A percentile compares a stretch with the other conserved stretches of the same genome.
Evolutionary conservation across 2,113 vertebrate species (phyloP).

Genomic region (Leucosticte australis): DNA sequence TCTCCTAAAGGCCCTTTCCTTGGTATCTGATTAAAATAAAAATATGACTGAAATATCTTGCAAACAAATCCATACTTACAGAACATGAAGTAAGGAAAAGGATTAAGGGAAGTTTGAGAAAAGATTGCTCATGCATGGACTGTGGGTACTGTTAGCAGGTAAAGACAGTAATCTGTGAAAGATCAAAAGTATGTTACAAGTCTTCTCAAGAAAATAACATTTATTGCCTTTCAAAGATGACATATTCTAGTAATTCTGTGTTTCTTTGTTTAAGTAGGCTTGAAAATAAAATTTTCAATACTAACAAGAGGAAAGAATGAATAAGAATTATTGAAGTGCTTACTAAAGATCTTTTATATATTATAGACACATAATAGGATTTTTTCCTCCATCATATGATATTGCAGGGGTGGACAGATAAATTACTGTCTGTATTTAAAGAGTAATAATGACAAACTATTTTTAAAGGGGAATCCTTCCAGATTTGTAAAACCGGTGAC

Average conservation of each 20-base stretch:
- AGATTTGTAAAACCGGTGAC: slow-evolving; percentile 20
- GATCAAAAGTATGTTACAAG: neutral
- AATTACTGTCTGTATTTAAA: slow-evolving; percentile 48
- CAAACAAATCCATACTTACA: neutral
- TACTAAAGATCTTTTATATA: slow-evolving; percentile 31
- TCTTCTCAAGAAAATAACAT: slow-evolving; percentile 15
- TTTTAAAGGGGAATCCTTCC: slow-evolving; percentile 39
- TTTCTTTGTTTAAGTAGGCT: slow-evolving; percentile 52
- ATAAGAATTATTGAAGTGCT: slow-evolving; percentile 4
- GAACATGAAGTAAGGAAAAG: neutral
- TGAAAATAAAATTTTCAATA: slow-evolving; percentile 31
- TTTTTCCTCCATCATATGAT: slow-evolving; percentile 25
- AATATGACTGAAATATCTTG: neutral
- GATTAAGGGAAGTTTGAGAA: neutral
- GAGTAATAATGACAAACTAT: slow-evolving; percentile 52
- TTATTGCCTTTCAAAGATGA: slow-evolving; percentile 26
- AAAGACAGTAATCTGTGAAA: neutral
- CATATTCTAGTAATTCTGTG: slow-evolving; percentile 31
- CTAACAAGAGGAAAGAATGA: neutral
- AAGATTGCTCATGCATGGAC: neutral
- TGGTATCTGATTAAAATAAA: neutral
- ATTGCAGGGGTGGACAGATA: slow-evolving; percentile 40
- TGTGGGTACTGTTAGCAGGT: neutral
- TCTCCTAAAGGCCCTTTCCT: neutral
- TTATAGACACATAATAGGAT: slow-evolving; percentile 19